Conservation (phyloP, 2,888 invertebrate species). For the Litoditis marina region DNA sequence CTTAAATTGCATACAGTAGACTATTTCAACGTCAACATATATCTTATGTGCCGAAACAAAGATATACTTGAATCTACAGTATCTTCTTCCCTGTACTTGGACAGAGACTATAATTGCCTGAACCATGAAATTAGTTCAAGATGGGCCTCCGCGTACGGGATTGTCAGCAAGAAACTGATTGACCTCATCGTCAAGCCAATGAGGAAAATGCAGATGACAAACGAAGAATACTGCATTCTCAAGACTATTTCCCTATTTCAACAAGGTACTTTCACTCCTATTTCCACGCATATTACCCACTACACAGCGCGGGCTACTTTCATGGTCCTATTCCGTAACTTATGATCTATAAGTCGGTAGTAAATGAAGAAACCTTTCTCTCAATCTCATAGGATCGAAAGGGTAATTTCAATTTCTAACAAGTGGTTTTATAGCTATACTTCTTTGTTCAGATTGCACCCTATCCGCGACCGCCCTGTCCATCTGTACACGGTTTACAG, state of each 20-base stretch:
- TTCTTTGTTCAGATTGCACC: slow-evolving; percentile 1
- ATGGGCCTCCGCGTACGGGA: slow-evolving; percentile 45
- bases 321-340: no score
- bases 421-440: not conserved
- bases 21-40: no score
- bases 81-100: not conserved
- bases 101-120: no score
- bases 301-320: no score
- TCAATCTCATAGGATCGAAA: not conserved
- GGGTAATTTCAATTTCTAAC: not conserved
- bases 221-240: slow-evolving; percentile 44
- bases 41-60: no score
- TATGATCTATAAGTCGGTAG: no score
- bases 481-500: slow-evolving; percentile 22
- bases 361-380: not conserved
- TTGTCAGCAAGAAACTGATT: slow-evolving; percentile 37
- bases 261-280: slow-evolving; percentile 22
- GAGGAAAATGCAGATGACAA: slow-evolving; percentile 40
- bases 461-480: slow-evolving; percentile 12
- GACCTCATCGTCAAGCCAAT: slow-evolving; percentile 44
- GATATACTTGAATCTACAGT: no score
- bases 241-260: slow-evolving; percentile 49
- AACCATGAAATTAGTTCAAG: no score
- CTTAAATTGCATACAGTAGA: no score
- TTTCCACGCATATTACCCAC: not conserved